Base-by-base conservation (phyloP, 2,888 invertebrate genomes). In the Prenolepis imparis region DNA sequence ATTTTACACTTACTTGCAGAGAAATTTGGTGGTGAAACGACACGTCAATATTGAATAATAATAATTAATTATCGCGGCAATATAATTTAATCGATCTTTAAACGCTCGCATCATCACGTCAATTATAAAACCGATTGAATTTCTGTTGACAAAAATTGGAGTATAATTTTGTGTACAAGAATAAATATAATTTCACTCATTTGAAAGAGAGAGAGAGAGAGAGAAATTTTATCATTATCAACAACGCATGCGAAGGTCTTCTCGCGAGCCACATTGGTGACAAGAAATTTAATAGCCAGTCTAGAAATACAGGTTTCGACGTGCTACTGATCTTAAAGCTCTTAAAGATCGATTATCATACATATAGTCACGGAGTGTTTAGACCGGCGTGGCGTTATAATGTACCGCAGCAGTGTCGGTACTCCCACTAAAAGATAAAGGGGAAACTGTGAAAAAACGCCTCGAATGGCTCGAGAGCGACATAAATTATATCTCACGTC, bases 271-370 rank as follows among this genome's bases (percentile, higher is more conserved):
- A 36, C 84, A 52, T 86, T 85, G 90, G 90, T 90, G 90, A 90
- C 90, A 90, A 90, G 90, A 87, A 88, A 90, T 82, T 90, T 89
- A 90, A 90, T 90, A 90, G 90, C 89, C 85, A 85, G 87, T 89
- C 90, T 90, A 87, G 90, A 90, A 90, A 90, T 90, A 90, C 90
- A 89, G 90, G 90, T 90, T 90, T 87, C 80, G 81, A 88, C 86
- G 87, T 87, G 87, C 74, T 86, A 86, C 77, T 82, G 89, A 73
- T 90, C 89, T 88, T 87, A 90, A 90, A 90, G 88, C 74, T 90
- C 90, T 89, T 89, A 90, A 90, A 90, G 90, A 90, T 90, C 90
- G 90, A 90, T 90, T 90, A 90, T 90, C 90, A 82, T 77, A 80
- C 88, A 74, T 72, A 74, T 73, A 78, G 82, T 68, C 48, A 67